Evolutionary conservation across 2,113 vertebrate genomes (phyloP).

Genomic region (Brachyistius frenatus): DNA sequence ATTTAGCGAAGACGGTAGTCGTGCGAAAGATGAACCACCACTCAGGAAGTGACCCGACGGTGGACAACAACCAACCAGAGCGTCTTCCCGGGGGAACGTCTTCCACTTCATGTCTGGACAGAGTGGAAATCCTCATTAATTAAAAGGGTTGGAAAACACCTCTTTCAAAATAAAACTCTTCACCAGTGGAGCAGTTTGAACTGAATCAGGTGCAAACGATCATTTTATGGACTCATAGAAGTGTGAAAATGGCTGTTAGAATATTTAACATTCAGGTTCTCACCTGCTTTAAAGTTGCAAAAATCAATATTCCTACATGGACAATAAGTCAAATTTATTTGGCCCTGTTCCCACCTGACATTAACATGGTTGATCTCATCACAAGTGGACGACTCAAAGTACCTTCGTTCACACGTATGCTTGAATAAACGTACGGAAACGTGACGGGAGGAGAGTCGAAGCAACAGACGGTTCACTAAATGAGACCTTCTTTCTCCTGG

Average conservation of each 20-base stretch:
- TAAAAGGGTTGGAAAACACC: not conserved
- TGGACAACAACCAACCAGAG: not conserved
- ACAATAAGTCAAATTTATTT: no score
- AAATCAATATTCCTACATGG: no score
- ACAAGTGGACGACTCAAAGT: no score
- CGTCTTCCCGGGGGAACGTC: not conserved
- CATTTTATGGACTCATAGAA: not conserved
- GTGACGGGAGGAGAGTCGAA: no score
- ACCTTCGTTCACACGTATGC: no score
- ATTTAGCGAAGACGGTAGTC: not conserved
- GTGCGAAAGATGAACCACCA: not conserved
- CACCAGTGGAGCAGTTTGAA: not conserved
- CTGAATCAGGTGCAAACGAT: not conserved
- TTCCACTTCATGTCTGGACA: not conserved
- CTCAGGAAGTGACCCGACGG: not conserved
- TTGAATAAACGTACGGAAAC: no score
- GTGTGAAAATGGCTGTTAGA: not conserved
- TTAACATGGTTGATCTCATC: no score
- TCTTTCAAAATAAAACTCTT: not conserved
- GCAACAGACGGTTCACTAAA: no score
- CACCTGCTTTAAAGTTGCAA: no score
- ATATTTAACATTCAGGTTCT: no score
- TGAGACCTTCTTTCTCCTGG: no score
- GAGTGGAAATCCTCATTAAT: not conserved
- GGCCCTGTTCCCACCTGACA: no score